phyloP scores from a whole-genome alignment of 2,888 invertebrate genomes.

The Limnephilus lunatus region DNA sequence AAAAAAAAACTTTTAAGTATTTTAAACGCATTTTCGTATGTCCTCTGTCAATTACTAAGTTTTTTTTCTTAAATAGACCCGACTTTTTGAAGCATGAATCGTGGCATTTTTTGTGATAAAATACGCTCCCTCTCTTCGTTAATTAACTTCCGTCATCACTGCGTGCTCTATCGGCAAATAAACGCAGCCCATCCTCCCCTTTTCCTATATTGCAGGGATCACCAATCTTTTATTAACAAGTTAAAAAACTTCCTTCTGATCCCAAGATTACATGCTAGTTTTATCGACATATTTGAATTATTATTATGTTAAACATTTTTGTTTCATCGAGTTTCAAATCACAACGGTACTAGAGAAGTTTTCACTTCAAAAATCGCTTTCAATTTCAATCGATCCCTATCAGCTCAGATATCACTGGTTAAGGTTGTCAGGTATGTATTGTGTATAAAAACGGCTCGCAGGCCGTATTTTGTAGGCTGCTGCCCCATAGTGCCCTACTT shows the following conservation, averaged over 20 bases:
- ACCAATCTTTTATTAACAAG: not conserved
- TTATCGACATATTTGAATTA: not conserved
- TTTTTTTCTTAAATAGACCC: not conserved
- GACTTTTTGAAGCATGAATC: not conserved
- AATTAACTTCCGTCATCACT: not conserved
- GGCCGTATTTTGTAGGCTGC: not conserved
- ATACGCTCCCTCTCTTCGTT: not conserved
- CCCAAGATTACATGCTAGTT: not conserved
- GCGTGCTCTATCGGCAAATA: slow-evolving; percentile 2
- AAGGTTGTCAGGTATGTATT: no score
- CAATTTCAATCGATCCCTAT: no score
- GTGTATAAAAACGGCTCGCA: not conserved
- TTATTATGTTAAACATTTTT: no score
- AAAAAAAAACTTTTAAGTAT: no score
- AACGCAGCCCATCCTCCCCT: not conserved
- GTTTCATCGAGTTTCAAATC: no score
- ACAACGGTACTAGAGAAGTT: no score
- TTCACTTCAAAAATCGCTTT: no score
- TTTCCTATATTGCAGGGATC: not conserved
- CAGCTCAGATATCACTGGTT: no score
- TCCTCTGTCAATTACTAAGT: not conserved
- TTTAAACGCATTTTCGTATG: not conserved
- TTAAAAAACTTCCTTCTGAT: not conserved
- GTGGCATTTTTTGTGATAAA: not conserved
- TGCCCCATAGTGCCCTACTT: not conserved